Evolutionary conservation across 2,113 vertebrate species (phyloP).

Genomic region (Nanger granti): DNA sequence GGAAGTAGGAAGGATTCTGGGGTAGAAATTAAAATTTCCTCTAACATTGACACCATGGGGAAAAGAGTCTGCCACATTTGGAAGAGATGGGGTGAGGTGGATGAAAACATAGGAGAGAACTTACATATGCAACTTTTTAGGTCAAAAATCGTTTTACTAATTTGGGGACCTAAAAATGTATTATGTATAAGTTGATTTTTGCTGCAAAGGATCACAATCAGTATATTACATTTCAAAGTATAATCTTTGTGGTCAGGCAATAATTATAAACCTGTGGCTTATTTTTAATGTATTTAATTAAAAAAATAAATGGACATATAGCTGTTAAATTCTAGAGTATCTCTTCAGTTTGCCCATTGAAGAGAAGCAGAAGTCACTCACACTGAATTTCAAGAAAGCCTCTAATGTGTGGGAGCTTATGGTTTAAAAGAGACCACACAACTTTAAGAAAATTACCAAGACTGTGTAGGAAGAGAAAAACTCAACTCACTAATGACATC

Average conservation of each 20-base stretch:
- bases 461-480: background rate
- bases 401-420: background rate
- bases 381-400: background rate
- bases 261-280: constrained; percentile 8
- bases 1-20: background rate
- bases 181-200: constrained; percentile 35
- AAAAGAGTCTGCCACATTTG: background rate
- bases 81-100: background rate
- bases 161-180: constrained; percentile 22
- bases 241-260: constrained; percentile 10
- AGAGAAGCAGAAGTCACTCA: background rate
- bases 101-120: background rate
- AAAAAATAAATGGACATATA: background rate
- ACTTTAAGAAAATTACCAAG: background rate
- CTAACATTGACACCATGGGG: background rate
- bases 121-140: background rate
- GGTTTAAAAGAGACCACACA: background rate
- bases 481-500: background rate
- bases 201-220: background rate
- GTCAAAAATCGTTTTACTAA: constrained; percentile 46
- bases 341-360: background rate
- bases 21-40: background rate
- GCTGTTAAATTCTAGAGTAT: background rate
- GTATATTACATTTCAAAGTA: constrained; percentile 44
- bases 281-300: background rate